These are phyloP conservation scores for Megathymus violae DNA, from an alignment of 1,140 invertebrate species.

Conservation along the genomic window DNA sequence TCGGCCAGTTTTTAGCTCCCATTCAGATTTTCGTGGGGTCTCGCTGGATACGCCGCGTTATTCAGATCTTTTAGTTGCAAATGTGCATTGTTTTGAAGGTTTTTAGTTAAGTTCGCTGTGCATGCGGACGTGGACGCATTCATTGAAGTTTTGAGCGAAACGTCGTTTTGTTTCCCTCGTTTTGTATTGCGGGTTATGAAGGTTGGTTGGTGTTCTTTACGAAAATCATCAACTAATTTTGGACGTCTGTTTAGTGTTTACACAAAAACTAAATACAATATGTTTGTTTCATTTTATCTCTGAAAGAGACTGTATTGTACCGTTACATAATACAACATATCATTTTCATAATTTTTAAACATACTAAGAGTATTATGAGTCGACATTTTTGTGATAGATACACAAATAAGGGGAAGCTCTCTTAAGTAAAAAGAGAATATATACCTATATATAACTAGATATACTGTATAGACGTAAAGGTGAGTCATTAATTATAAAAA, in stretches of 20 bases:
- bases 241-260: background rate
- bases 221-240: slow-evolving; percentile 26
- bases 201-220: slow-evolving; percentile 14
- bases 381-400: too few relatives aligned
- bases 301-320: background rate
- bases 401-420: too few relatives aligned
- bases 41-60: background rate
- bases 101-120: background rate
- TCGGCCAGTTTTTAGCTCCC: slow-evolving; percentile 8
- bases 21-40: background rate
- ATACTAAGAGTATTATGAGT: too few relatives aligned
- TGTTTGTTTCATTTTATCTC: background rate
- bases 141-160: slow-evolving; percentile 1
- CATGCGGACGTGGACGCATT: slow-evolving; percentile 2
- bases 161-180: slow-evolving; percentile 1
- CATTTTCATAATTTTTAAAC: too few relatives aligned
- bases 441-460: too few relatives aligned
- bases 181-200: background rate
- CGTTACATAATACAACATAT: too few relatives aligned
- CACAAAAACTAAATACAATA: background rate
- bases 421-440: too few relatives aligned
- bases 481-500: too few relatives aligned
- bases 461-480: too few relatives aligned
- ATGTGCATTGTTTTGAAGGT: slow-evolving; percentile 1
- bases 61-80: background rate